Base-by-base conservation (phyloP, 2,888 invertebrate species). In the Oscheius sp. region DNA sequence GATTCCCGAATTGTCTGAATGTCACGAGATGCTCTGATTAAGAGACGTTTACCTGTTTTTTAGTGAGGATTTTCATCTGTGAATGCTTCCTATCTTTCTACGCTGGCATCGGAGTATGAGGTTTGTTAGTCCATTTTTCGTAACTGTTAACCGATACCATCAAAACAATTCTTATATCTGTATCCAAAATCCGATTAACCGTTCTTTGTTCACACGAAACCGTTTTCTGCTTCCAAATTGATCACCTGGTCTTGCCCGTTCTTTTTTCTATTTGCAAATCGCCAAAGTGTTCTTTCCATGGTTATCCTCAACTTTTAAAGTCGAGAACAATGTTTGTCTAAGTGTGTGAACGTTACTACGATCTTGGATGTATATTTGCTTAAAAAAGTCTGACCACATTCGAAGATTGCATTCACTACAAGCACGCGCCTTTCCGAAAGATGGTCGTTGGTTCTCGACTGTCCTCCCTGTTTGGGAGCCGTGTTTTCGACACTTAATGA, bases 331-430 rank as follows among this genome's bases (percentile, higher is more conserved):
- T 54, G 54, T 54, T 54, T 54, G 54, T 36, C 54, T 33, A 20
- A 8, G 32, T 32, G 54, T 54, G 54, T 20, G 54, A 54, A 54
- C 54, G 54, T 36, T 54, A 54, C 54, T 54, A 54, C 54, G 9
- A 54, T 41, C 26, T 50, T 50, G 50, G 50, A 50, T 54, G 54
- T 33, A 17, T 54, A 33, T 54, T 54, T 54, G 54, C 54, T 33
- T 47, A 47, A 20, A 47, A 47, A 36, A 36, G 14, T n/a, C n/a
- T n/a, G n/a, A n/a, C n/a, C n/a, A n/a, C n/a, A n/a, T n/a, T n/a
- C n/a, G n/a, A n/a, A n/a, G n/a, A n/a, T n/a, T n/a, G n/a, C n/a
- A n/a, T n/a, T n/a, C n/a, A n/a, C n/a, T n/a, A n/a, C n/a, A n/a
- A n/a, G n/a, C n/a, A n/a, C 12, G 47, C 24, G 22, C 47, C 2